Evolutionary conservation across 2,888 invertebrate genomes (phyloP).

Genomic region (Cremastinae sp.): DNA sequence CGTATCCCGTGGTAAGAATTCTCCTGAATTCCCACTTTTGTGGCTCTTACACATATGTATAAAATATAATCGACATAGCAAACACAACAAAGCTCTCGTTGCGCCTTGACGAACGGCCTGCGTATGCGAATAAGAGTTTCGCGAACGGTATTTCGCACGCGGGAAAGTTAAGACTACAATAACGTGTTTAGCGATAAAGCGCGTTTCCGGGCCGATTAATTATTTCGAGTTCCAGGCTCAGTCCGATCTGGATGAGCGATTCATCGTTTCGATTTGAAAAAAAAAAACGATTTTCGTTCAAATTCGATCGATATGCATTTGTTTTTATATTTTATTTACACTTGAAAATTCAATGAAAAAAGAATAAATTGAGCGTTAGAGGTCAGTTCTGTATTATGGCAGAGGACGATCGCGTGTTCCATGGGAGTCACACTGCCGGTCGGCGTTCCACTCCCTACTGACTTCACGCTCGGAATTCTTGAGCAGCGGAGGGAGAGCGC

Average conservation of each 20-base stretch:
- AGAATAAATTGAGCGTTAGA: background rate
- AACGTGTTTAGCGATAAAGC: slow-evolving; percentile 28
- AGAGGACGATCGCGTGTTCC: slow-evolving; percentile 10
- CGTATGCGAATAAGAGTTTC: background rate
- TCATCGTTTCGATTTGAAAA: slow-evolving; percentile 34
- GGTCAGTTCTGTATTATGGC: background rate
- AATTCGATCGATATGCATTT: background rate
- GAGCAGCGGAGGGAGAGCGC: slow-evolving; percentile 31
- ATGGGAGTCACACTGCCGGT: slow-evolving; percentile 40
- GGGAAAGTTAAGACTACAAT: background rate
- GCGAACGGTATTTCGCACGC: background rate
- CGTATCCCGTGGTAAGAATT: slow-evolving; percentile 35
- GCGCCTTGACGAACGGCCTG: slow-evolving; percentile 3
- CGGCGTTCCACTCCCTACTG: slow-evolving; percentile 59
- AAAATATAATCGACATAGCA: slow-evolving; percentile 6
- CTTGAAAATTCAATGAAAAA: background rate
- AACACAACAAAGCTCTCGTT: slow-evolving; percentile 7
- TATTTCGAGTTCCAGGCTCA: slow-evolving; percentile 3
- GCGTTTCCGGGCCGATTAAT: slow-evolving; percentile 25
- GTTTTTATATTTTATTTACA: background rate
- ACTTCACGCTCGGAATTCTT: slow-evolving; percentile 53
- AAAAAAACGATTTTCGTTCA: background rate
- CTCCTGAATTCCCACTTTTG: slow-evolving; percentile 28
- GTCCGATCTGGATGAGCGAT: slow-evolving; percentile 2
- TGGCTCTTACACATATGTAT: too few species aligned